These are phyloP conservation scores for Conomelus anceps DNA, from an alignment of 2,888 invertebrate genomes.

Conservation along the genomic window DNA sequence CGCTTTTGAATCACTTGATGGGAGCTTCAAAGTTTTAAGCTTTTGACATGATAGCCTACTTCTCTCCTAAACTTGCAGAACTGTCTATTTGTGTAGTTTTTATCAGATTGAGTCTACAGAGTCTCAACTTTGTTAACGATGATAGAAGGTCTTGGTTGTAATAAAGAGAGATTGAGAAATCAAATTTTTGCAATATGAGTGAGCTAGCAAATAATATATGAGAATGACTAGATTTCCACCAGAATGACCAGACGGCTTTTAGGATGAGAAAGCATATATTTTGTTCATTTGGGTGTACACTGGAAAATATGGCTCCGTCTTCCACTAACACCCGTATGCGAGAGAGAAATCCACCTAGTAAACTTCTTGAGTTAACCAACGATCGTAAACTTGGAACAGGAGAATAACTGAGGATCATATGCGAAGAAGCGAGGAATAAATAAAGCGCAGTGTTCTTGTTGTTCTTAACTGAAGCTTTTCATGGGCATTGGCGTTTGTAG, in stretches of 20 bases:
- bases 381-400: background rate
- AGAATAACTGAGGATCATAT: background rate
- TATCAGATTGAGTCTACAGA: background rate
- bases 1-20: background rate
- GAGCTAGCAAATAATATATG: background rate
- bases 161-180: background rate
- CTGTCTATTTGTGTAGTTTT: background rate
- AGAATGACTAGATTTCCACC: background rate
- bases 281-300: background rate
- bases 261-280: background rate
- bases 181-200: background rate
- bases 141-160: background rate
- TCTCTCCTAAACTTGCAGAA: background rate
- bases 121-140: background rate
- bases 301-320: background rate
- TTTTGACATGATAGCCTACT: background rate
- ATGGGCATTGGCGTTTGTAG: background rate
- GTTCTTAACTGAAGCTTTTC: background rate
- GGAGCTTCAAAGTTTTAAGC: background rate
- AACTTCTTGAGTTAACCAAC: background rate
- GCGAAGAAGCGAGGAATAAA: background rate
- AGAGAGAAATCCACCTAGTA: background rate
- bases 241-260: background rate
- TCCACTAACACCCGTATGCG: background rate
- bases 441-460: background rate